Evolutionary conservation across 2,113 vertebrate genomes (phyloP).

Genomic region (Phalacrocorax brasilianus): DNA sequence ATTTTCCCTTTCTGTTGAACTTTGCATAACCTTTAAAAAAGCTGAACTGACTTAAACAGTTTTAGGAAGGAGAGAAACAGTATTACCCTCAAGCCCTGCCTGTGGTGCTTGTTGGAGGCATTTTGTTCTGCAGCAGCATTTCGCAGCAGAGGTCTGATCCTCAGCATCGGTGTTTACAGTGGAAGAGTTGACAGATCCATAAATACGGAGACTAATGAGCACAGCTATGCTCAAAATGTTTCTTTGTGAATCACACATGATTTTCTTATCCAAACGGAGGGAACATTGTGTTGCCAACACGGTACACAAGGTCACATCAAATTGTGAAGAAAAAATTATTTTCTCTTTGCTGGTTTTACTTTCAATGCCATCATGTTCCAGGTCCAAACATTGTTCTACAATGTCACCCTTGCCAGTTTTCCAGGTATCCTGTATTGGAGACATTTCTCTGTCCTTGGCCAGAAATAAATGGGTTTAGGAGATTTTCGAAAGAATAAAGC

Average conservation of each 20-base stretch:
- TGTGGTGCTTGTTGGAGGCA: not conserved
- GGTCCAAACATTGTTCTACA: not conserved
- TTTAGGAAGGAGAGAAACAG: not conserved
- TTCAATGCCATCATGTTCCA: not conserved
- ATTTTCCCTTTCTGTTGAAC: not conserved
- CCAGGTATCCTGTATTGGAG: not conserved
- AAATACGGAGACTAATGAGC: not conserved
- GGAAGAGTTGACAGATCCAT: slow-evolving; percentile 4
- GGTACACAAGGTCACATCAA: slow-evolving; percentile 10
- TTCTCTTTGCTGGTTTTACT: slow-evolving; percentile 12
- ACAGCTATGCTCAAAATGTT: slow-evolving; percentile 10
- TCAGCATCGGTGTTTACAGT: not conserved
- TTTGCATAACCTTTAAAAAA: not conserved
- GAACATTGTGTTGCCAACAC: not conserved
- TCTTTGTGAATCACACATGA: not conserved
- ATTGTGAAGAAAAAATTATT: not conserved
- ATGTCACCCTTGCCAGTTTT: not conserved
- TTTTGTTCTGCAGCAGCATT: not conserved
- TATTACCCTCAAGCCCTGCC: not conserved
- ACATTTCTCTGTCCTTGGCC: not conserved
- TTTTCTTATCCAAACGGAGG: slow-evolving; percentile 41
- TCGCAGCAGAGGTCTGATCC: not conserved
- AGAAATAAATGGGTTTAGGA: not conserved
- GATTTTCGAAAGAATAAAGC: not conserved
- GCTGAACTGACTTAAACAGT: not conserved